phyloP scores from a whole-genome alignment of 2,888 invertebrate species.

The Melinopterus prodromus region DNA sequence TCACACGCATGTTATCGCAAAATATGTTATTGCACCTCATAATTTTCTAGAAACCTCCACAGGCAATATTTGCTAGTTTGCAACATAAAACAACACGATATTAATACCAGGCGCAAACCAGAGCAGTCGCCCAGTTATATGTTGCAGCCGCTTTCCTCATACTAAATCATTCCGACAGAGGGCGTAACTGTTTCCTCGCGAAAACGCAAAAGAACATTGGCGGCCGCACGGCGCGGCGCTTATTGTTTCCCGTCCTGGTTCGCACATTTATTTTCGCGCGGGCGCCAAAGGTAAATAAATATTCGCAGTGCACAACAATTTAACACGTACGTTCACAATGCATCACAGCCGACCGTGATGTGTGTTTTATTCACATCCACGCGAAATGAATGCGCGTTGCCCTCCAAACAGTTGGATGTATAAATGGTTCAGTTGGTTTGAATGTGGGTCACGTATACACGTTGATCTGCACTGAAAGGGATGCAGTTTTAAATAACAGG shows the following conservation, averaged over 20 bases:
- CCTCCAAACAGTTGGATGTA: background rate
- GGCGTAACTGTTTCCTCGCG: background rate
- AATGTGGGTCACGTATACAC: background rate
- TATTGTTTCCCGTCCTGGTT: constrained; percentile 4
- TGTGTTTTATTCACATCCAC: background rate
- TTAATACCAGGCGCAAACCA: background rate
- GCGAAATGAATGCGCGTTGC: background rate
- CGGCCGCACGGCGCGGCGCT: background rate
- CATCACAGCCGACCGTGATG: background rate
- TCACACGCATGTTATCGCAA: background rate
- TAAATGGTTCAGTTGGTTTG: background rate
- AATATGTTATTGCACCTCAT: background rate
- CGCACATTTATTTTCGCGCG: background rate
- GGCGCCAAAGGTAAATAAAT: background rate
- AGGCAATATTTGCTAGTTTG: background rate
- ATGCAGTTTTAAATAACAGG: background rate
- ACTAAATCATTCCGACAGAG: background rate
- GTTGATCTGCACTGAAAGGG: background rate
- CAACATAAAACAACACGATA: background rate
- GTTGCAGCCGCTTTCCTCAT: background rate
- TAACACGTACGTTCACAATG: background rate
- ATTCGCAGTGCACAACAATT: constrained; percentile 4
- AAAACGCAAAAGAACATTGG: background rate
- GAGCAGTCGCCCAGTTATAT: background rate
- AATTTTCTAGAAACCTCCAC: background rate